These are phyloP conservation scores for Chlamydotis undulata DNA, from an alignment of 2,113 vertebrate genomes.

Conservation along the genomic window DNA sequence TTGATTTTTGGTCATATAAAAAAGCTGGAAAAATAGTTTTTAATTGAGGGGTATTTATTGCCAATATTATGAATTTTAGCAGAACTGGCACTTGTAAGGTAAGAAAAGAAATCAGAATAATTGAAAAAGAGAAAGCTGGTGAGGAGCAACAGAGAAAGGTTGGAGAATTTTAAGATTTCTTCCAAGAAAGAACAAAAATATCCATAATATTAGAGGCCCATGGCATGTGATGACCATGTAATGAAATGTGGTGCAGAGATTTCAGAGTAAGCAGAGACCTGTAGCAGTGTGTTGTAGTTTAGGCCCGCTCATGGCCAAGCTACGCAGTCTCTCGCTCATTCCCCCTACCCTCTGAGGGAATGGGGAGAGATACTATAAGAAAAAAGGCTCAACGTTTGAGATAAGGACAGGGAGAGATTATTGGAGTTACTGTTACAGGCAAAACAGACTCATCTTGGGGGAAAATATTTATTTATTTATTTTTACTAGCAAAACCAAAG, in stretches of 20 bases:
- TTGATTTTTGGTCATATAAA: not conserved
- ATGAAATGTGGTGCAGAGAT: not conserved
- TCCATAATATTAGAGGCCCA: not conserved
- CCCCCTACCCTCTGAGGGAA: too few relatives aligned
- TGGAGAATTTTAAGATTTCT: not conserved
- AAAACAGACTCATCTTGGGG: too few relatives aligned
- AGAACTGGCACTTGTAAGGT: not conserved
- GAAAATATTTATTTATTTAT: too few relatives aligned
- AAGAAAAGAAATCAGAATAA: not conserved
- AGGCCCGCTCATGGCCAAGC: too few relatives aligned
- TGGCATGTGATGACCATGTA: not conserved
- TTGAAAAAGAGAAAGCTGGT: not conserved
- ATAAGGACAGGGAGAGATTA: too few relatives aligned
- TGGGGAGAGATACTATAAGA: too few relatives aligned
- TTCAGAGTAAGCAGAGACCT: not conserved
- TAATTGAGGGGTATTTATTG: not conserved
- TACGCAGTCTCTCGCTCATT: too few relatives aligned
- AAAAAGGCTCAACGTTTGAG: too few relatives aligned
- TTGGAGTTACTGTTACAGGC: too few relatives aligned
- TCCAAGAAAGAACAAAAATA: not conserved
- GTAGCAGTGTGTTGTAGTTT: not conserved
- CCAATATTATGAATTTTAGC: not conserved
- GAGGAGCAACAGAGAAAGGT: not conserved
- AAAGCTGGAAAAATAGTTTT: not conserved
- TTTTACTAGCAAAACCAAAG: too few relatives aligned